These are phyloP conservation scores for Shargacucullia verbasci DNA, from an alignment of 2,888 invertebrate species.

Conservation along the genomic window DNA sequence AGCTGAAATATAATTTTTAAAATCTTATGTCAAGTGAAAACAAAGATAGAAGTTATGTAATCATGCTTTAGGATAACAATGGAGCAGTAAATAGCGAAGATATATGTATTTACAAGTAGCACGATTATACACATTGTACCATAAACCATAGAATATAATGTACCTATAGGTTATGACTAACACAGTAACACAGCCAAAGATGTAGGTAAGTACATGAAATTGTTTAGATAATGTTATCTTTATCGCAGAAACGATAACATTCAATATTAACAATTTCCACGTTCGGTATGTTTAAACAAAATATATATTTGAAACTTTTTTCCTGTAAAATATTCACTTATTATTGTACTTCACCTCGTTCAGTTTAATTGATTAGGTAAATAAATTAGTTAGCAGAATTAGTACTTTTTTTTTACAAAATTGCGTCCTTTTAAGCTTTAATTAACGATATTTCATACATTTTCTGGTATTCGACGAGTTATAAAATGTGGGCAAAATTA, in stretches of 20 bases:
- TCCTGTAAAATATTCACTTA: too few species aligned
- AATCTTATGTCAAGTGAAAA: not conserved
- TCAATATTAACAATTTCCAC: constrained; percentile 13
- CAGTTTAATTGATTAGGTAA: too few species aligned
- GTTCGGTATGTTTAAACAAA: not conserved
- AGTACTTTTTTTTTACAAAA: too few species aligned
- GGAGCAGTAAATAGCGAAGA: not conserved
- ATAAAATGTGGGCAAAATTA: too few species aligned
- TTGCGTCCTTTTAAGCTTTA: too few species aligned
- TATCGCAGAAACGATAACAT: constrained; percentile 32
- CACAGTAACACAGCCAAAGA: constrained; percentile 10
- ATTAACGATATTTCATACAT: too few species aligned
- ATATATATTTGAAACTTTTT: too few species aligned
- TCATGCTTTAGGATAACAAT: constrained; percentile 3
- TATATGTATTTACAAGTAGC: not conserved
- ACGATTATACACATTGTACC: not conserved
- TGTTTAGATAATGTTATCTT: constrained; percentile 29
- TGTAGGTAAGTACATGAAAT: constrained; percentile 4
- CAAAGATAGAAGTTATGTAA: not conserved
- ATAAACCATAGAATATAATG: not conserved
- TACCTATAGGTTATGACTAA: constrained; percentile 18
- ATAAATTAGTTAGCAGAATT: too few species aligned
- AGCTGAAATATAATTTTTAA: constrained; percentile 29
- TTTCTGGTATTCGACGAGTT: too few species aligned
- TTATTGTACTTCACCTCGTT: too few species aligned